Conservation (phyloP, 2,888 invertebrate species). For the Ophioninae sp. region DNA sequence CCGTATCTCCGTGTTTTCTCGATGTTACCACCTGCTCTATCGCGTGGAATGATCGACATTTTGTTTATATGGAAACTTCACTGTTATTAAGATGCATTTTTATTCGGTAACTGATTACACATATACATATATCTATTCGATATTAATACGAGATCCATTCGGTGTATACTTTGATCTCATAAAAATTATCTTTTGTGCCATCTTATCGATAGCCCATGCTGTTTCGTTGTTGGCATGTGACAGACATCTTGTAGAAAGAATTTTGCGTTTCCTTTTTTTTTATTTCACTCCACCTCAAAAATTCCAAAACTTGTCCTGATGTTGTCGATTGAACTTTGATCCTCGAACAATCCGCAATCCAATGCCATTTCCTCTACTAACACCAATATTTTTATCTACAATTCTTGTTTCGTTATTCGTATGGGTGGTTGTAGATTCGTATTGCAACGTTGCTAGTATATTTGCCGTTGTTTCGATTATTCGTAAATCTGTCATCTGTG, state of each 20-base stretch:
- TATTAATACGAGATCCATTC: slow-evolving; percentile 59
- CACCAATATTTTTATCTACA: slow-evolving; percentile 60
- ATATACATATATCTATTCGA: slow-evolving; percentile 55
- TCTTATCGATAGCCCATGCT: slow-evolving; percentile 58
- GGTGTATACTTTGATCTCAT: slow-evolving; percentile 48
- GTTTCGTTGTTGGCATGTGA: slow-evolving; percentile 66
- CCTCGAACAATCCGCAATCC: slow-evolving; percentile 41
- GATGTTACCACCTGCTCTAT: slow-evolving; percentile 40
- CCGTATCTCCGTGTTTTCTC: slow-evolving; percentile 41
- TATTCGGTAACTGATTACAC: slow-evolving; percentile 57
- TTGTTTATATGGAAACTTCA: slow-evolving; percentile 38
- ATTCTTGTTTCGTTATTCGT: slow-evolving; percentile 56
- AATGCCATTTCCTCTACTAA: slow-evolving; percentile 61
- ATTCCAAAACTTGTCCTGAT: slow-evolving; percentile 38
- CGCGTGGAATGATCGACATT: slow-evolving; percentile 62
- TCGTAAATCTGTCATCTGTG: slow-evolving; percentile 52
- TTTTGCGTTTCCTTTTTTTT: slow-evolving; percentile 33
- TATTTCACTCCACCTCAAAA: slow-evolving; percentile 22
- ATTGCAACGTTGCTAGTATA: slow-evolving; percentile 63
- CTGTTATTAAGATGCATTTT: slow-evolving; percentile 43
- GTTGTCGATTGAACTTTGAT: slow-evolving; percentile 39
- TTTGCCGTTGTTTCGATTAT: slow-evolving; percentile 54
- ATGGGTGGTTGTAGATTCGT: slow-evolving; percentile 66
- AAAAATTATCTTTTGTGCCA: slow-evolving; percentile 60
- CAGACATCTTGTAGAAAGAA: slow-evolving; percentile 65